Base-by-base conservation (phyloP, 2,113 vertebrate species). In the Fulmarus glacialis region DNA sequence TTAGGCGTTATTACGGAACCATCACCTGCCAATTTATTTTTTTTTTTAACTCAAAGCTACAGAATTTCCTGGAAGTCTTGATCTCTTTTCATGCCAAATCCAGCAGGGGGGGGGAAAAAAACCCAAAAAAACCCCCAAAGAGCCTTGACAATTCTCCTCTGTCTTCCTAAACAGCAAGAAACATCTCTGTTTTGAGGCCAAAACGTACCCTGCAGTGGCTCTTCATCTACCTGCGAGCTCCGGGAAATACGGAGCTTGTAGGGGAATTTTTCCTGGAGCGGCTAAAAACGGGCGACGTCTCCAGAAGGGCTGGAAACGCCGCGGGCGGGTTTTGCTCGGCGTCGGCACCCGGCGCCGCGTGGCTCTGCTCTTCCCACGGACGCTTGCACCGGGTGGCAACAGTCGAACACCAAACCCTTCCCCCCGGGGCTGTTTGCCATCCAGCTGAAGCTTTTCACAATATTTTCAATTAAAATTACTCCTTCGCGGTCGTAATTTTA, bases 21-120 rank as follows among this genome's bases (percentile, higher is more conserved):
- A 32, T 5, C 67, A 8, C 63, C 91, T 83, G 94, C 95, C 96
- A 94, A 52, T 64, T 50, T 24, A n/a, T 77, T 79, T 8, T 45
- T 45, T 45, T 45, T 45, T 45, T 45, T 45, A 85, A 97, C 90
- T 90, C 97, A 87, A 87, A 90, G 81, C 87, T 87, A 75, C 77
- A 96, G 82, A 90, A 89, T 96, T 95, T 96, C 94, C 92, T 96
- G 93, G 97, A 96, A 95, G 64, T 94, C 95, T 87, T 36, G 20
- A 19, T 64, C 63, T 15, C 29, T 96, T 92, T 87, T 87, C 27
- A 48, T 90, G 93, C 97, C 96, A 97, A 93, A 89, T 91, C 66
- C 82, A 85, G 78, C 56, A 16, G 50, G 56, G 82, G 45, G 38
- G 17, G 10, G 18, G 9, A 47, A 56, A 66, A 34, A 55, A 30